Evolutionary conservation across 2,888 invertebrate genomes (phyloP).

Genomic region (Calliopum simillimum): DNA sequence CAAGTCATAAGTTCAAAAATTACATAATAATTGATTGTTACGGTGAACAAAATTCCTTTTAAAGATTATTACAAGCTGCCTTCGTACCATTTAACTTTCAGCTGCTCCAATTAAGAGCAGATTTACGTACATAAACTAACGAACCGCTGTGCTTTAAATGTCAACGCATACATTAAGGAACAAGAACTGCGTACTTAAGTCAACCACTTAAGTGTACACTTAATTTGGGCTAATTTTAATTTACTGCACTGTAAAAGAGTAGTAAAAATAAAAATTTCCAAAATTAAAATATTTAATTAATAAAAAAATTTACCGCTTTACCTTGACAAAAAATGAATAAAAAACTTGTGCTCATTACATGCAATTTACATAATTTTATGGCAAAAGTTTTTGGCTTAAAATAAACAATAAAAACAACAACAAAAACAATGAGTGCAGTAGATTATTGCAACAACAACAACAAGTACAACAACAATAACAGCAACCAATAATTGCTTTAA

Average conservation of each 20-base stretch:
- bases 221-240: conserved; percentile 7
- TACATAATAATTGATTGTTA: no score
- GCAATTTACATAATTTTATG: conserved; percentile 33
- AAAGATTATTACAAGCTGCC: no score
- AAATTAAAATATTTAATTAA: neutral
- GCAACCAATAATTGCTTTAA: conserved; percentile 57
- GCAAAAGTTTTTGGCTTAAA: conserved; percentile 25
- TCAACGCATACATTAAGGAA: no score
- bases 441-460: conserved; percentile 40
- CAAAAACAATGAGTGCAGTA: conserved; percentile 43
- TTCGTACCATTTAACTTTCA: no score
- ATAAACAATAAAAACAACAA: conserved; percentile 37
- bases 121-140: no score
- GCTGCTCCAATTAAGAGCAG: no score
- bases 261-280: conserved; percentile 4
- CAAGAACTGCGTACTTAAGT: conserved; percentile 3
- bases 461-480: conserved; percentile 5
- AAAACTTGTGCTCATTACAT: conserved; percentile 17
- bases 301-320: neutral
- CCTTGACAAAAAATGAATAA: neutral
- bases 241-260: conserved; percentile 12
- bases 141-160: no score
- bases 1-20: no score
- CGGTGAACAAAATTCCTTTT: no score
- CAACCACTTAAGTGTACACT: conserved; percentile 14